phyloP scores from a whole-genome alignment of 2,797 vertebrate genomes.

The Helarctos malayanus region DNA sequence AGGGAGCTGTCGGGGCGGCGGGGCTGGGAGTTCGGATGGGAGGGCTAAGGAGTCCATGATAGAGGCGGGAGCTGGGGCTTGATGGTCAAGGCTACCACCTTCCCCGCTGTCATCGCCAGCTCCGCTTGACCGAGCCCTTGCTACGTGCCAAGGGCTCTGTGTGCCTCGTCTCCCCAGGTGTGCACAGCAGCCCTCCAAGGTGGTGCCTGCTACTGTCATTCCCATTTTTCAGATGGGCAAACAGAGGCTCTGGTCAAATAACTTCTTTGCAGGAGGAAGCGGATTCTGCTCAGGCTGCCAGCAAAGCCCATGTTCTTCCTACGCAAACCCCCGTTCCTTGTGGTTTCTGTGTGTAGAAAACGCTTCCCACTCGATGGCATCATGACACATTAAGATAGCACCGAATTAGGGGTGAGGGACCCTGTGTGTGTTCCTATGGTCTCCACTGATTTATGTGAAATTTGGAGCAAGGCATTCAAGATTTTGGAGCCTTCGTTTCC shows the following conservation, averaged over 20 bases:
- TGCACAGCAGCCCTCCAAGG: background rate
- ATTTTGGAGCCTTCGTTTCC: background rate
- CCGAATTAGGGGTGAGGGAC: background rate
- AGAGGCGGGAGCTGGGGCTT: background rate
- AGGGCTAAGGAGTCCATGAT: background rate
- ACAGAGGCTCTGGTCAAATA: background rate
- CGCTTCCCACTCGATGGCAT: background rate
- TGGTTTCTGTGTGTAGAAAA: background rate
- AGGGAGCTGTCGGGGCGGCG: background rate
- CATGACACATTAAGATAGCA: background rate
- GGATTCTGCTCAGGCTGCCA: background rate
- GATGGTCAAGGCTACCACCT: background rate
- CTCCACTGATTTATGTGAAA: background rate
- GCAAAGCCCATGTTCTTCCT: background rate
- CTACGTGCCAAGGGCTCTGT: background rate
- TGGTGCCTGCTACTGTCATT: background rate
- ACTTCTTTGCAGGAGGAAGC: background rate
- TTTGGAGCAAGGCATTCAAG: background rate
- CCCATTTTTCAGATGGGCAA: background rate
- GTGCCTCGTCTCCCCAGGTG: background rate
- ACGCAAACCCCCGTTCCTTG: background rate
- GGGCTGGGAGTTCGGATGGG: background rate
- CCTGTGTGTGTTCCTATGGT: accelerated
- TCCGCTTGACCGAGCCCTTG: background rate
- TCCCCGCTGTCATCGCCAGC: background rate